phyloP scores from a whole-genome alignment of 2,113 vertebrate species.

The Copsychus sechellarum region DNA sequence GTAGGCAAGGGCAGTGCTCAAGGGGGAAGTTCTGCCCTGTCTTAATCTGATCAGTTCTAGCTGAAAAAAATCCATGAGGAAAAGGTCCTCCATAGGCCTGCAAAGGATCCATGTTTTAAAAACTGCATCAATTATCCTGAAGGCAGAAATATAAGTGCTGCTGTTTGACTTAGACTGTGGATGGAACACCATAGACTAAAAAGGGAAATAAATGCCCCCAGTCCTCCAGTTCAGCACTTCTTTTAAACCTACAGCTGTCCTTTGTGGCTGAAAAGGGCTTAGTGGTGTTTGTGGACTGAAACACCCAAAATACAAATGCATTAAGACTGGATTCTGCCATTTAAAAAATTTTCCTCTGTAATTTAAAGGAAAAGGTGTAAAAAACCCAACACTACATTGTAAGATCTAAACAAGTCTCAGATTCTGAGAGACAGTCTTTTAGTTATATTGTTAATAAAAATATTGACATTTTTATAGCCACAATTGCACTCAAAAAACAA shows the following conservation, averaged over 20 bases:
- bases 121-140: background rate
- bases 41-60: background rate
- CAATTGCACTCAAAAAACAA: background rate
- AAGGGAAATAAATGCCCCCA: background rate
- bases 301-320: background rate
- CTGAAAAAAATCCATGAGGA: background rate
- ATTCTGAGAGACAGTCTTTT: background rate
- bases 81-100: background rate
- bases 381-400: background rate
- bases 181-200: background rate
- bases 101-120: background rate
- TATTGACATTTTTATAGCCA: background rate
- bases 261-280: background rate
- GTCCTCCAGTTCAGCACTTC: background rate
- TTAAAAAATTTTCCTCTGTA: background rate
- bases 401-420: background rate
- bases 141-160: background rate
- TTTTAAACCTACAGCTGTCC: background rate
- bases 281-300: background rate
- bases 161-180: background rate
- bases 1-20: background rate
- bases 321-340: background rate
- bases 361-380: background rate
- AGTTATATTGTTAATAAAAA: background rate
- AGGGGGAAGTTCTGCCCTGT: background rate